Percentiles rank a stretch among this genome's conserved stretches.
Conservation (phyloP, 2,113 vertebrate genomes). For the Sakesphorus luctuosus region DNA sequence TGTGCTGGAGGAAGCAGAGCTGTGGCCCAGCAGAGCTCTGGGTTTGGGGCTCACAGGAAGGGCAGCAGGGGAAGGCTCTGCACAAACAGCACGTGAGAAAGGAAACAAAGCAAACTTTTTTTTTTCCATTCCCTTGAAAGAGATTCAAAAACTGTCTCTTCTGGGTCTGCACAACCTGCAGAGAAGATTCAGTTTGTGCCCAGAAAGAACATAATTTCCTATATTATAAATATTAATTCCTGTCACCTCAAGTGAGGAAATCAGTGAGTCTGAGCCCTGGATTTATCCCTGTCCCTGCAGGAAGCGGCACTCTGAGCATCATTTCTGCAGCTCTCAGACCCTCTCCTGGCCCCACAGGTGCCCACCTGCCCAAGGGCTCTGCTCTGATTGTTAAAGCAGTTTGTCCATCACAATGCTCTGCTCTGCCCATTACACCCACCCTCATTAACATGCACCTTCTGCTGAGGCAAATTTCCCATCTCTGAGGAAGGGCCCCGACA, state of each 20-base stretch:
- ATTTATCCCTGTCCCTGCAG: not conserved
- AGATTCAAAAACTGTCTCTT: not conserved
- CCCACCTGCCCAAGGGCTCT: not conserved
- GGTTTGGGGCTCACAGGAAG: slow-evolving; percentile 16
- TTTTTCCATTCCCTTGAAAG: not conserved
- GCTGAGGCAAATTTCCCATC: not conserved
- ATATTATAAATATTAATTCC: not conserved
- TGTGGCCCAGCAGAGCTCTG: not conserved
- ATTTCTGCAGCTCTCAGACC: not conserved
- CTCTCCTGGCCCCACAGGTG: not conserved
- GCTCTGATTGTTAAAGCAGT: not conserved
- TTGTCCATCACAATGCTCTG: not conserved
- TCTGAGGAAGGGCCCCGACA: not conserved
- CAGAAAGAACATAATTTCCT: not conserved
- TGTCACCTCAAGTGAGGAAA: not conserved
- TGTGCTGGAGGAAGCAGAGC: not conserved
- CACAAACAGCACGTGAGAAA: not conserved
- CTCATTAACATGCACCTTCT: not conserved
- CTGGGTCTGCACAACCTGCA: not conserved
- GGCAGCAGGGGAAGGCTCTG: not conserved
- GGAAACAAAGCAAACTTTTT: not conserved
- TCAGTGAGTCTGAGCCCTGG: not conserved
- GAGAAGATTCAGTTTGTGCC: not conserved
- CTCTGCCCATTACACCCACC: not conserved
- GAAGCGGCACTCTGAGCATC: not conserved